These are phyloP conservation scores for Gymnogyps californianus DNA, from an alignment of 2,113 vertebrate species.

Conservation along the genomic window DNA sequence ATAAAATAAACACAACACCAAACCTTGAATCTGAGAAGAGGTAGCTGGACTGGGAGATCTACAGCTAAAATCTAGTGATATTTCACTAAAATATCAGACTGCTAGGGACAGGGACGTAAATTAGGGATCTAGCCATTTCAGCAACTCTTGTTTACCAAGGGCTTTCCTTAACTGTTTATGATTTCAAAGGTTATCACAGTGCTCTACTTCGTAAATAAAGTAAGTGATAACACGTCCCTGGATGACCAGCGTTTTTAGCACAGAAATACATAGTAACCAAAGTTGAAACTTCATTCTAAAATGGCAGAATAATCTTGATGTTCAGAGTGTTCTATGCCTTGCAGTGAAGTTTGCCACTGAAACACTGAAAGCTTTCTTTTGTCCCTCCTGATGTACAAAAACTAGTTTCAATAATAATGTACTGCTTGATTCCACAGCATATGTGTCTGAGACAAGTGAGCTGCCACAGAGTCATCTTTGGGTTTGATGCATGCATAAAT, in stretches of 20 bases:
- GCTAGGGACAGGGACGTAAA: background rate
- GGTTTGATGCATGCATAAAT: background rate
- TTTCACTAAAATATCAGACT: conserved; percentile 2
- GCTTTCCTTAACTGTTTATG: background rate
- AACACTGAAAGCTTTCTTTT: background rate
- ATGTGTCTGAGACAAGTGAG: background rate
- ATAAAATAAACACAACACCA: background rate
- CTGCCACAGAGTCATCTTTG: background rate
- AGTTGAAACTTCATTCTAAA: conserved; percentile 5
- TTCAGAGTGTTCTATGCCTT: background rate
- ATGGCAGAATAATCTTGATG: background rate
- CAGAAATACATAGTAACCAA: background rate
- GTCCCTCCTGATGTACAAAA: background rate
- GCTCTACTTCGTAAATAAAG: background rate
- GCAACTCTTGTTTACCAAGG: background rate
- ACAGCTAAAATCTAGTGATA: background rate
- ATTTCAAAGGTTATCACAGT: conserved; percentile 5
- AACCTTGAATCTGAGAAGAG: background rate
- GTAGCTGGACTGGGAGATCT: background rate
- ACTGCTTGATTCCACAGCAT: background rate
- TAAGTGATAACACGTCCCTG: background rate
- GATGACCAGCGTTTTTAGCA: background rate
- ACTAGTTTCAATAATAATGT: background rate
- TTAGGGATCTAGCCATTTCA: background rate
- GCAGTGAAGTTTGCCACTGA: background rate